Base-by-base conservation (phyloP, 2,797 vertebrate genomes). In the Spondyliosoma cantharus region DNA sequence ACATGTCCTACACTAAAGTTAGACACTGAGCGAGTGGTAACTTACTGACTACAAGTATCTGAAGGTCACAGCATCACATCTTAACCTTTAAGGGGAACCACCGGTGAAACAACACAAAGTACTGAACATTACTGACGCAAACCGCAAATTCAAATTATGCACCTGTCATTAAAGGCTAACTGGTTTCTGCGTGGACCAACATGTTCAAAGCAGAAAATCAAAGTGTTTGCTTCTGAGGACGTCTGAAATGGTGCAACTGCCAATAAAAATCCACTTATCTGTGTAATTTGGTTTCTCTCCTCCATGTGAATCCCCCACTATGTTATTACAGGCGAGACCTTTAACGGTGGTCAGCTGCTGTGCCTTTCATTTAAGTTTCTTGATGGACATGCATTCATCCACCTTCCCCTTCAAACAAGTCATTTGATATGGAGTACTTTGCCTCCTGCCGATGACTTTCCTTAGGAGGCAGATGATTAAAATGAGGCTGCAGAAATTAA, bases 171-270 rank as follows among this genome's bases (percentile, higher is more conserved):
- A 37, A 37, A 37, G 8, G 7, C 32, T 37, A 1, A 37, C 32
- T 37, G 32, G 32, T 57, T 57, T 78, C 65, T 70, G 70, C 71
- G 61, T 50, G 15, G 22, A 76, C 15, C n/a, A 42, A 56, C 50
- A 19, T 2, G 4, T 90, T 90, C 86, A 91, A 93, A 83, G 73
- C 32, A 71, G 27, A 17, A 79, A 80, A 91, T 92, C 82, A 89
- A 92, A 90, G 70, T 50, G 71, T 75, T 87, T 78, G 59, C 78
- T 77, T 87, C 80, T 63, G 32, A 83, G 82, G 78, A 66, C 12
- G 32, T 54, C 57, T 32, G 25, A 74, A 59, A 45, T 17, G 11
- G 4, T 9, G 43, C 62, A 67, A 67, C 49, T 66, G 72, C 81
- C 73, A 74, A 76, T 71, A 49, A 73, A 66, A 81, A 75, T 57